Conservation (phyloP, 2,113 vertebrate genomes). For the Chamaea fasciata region DNA sequence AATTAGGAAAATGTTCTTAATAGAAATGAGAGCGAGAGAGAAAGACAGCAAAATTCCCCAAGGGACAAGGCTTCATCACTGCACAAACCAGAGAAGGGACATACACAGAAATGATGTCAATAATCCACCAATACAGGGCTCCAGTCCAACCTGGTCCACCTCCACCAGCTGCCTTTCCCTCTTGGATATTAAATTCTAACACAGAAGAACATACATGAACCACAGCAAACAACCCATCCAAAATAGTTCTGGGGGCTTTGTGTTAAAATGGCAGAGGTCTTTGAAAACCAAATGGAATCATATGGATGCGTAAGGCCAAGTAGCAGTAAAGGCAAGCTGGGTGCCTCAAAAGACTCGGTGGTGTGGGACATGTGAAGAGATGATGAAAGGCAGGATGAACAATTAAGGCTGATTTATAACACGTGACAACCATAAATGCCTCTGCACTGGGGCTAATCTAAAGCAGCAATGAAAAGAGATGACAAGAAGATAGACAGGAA, state of each 20-base stretch:
- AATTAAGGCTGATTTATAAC: slow-evolving; percentile 19
- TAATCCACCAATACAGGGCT: not conserved
- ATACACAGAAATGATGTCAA: not conserved
- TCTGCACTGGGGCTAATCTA: slow-evolving; percentile 21
- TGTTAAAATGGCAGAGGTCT: not conserved
- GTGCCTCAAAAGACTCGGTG: not conserved
- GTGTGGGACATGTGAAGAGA: not conserved
- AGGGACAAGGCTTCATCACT: not conserved
- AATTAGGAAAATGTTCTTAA: slow-evolving; percentile 2
- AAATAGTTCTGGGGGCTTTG: not conserved
- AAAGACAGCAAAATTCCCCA: not conserved
- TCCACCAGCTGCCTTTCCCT: not conserved
- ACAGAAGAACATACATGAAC: not conserved
- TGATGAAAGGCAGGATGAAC: slow-evolving; percentile 33
- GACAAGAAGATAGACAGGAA: not conserved
- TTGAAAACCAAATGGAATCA: not conserved
- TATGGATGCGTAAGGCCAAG: not conserved
- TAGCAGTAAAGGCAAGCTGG: not conserved
- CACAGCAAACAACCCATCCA: not conserved
- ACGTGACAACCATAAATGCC: not conserved
- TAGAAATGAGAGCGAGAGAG: not conserved
- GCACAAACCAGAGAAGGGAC: not conserved
- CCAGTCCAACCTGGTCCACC: not conserved
- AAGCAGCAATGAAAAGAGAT: not conserved
- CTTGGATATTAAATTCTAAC: not conserved